These are phyloP conservation scores for Fukomys damarensis DNA, from an alignment of 2,113 vertebrate genomes.

Conservation along the genomic window DNA sequence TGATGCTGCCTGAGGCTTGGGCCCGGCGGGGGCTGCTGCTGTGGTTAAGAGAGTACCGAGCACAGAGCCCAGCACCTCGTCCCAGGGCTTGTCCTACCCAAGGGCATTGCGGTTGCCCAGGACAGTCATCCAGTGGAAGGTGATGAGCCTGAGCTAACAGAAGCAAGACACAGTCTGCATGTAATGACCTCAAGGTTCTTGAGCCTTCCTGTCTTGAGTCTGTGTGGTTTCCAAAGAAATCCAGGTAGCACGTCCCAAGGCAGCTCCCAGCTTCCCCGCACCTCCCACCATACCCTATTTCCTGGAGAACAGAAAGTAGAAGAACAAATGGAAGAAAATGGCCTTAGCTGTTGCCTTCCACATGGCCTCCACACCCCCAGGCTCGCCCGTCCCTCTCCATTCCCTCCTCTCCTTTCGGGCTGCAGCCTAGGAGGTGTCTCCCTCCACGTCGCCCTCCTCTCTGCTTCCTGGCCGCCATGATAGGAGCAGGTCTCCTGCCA, in stretches of 20 bases:
- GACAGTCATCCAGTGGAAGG: neutral
- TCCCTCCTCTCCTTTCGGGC: neutral
- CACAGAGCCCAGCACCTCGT: neutral
- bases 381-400: neutral
- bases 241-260: neutral
- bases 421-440: neutral
- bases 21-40: neutral
- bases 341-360: neutral
- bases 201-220: neutral
- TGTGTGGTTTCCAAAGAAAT: neutral
- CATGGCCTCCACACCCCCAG: neutral
- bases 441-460: neutral
- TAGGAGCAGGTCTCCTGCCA: neutral
- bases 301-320: neutral
- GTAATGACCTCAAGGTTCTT: neutral
- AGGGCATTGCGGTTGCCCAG: neutral
- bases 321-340: neutral
- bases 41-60: neutral
- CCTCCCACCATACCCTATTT: neutral
- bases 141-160: neutral
- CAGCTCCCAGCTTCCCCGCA: neutral
- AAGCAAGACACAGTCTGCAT: neutral
- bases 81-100: neutral
- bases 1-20: neutral
- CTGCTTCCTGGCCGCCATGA: neutral